Evolutionary conservation across 2,888 invertebrate genomes (phyloP), one percentile per base, ranked within the genome.

Genomic region (Lissonota sp.): DNA sequence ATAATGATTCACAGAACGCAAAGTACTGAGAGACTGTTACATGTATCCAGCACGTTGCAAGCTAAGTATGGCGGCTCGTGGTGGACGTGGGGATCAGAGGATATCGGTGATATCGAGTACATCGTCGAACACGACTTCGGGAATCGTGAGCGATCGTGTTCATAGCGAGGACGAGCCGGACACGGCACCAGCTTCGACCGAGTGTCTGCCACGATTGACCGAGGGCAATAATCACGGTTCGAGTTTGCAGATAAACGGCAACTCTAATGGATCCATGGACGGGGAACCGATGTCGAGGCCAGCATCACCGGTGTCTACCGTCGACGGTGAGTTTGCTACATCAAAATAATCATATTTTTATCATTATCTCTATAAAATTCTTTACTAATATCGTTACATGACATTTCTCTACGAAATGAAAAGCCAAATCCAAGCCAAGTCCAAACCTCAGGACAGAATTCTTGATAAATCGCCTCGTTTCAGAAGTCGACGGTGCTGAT

Each of bases 81-180:
- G 95, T 86, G 95, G 94, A 87, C 95, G 96, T 89, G 95, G 94
- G 83, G 97, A 97, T 92, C 97, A 97, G 92, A 95, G 97, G 87
- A 96, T 97, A 91, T 98, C 97, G 74, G 96, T 98, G 42, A 98
- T 98, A 90, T 98, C 98, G 79, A 97, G 97, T 88, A 97, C 98
- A 55, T 98, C 98, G 88, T 98, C 98, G n/a, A 98, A 98, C 91
- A 99, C 98, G 53, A 99, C 99, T 37, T 98, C 98, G 42, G 99
- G 99, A 79, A 98, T 99, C 87, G 98, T 98, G 60, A 98, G 98
- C 92, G 99, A 99, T 92, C 95, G 98, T 86, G 98, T 98, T 74
- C 98, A 98, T 92, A 98, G 98, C 73, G 97, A 98, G 93, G 98
- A 98, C 91, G 98, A 98, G 93, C 95, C 98, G 89, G 97, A 97